Evolutionary conservation across 2,113 vertebrate species (phyloP), one percentile per base, ranked within the genome.

Genomic region (Gallinago paraguaiae): DNA sequence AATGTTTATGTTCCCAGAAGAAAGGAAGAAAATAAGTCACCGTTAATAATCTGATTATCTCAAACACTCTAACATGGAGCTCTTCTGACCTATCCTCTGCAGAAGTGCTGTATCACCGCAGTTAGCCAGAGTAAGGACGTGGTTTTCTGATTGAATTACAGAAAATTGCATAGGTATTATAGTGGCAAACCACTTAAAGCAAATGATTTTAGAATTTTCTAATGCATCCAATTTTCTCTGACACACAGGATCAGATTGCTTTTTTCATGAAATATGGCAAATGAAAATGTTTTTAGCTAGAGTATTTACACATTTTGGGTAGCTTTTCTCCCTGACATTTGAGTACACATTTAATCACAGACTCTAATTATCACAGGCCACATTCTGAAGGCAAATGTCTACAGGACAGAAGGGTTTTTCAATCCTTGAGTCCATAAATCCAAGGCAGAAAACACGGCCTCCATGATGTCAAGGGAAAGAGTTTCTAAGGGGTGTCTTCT

Each of bases 11-110:
- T 90, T 85, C 50, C 22, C 75, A 69, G 54, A 75, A 20, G 19
- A 94, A 15, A 56, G 18, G 12, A 87, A 74, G n/a, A 46, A 50
- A 43, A 82, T n/a, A 86, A 82, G 17, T 72, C 71, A 53, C 39
- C 20, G 68, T 93, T 91, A 84, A 91, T 88, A 83, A 68, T 63
- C 23, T 75, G 53, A 92, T 93, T 93, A 90, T 10, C 53, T 93
- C 3, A 2, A 90, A 77, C 63, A 37, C 69, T 18, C 39, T 90
- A 82, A 37, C 70, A 77, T 3, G 0, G 23, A 56, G 50, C 25
- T 96, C 74, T 74, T 86, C 45, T 86, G 43, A 35, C 51, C 70
- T 72, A 11, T 85, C 37, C 6, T 82, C 35, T 33, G 17, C 19
- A 79, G 59, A 91, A 95, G 13, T 79, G 76, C 53, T 79, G 39